phyloP scores from a whole-genome alignment of 2,113 vertebrate genomes.

The Corythaixoides concolor region DNA sequence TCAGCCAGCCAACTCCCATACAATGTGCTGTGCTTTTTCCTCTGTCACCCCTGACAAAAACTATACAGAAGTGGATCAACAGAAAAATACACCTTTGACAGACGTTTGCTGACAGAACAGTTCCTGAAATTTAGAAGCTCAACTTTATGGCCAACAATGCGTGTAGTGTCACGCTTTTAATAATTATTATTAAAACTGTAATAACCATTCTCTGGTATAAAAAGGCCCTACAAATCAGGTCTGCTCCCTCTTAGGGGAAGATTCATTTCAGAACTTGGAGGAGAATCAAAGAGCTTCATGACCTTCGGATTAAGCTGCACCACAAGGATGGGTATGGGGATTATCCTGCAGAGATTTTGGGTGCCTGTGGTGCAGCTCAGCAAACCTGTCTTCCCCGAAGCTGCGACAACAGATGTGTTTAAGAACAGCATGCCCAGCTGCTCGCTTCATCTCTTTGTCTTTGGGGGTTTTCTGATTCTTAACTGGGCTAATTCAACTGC shows the following conservation, averaged over 20 bases:
- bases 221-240: not conserved
- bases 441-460: not conserved
- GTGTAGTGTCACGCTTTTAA: not conserved
- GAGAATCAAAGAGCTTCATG: not conserved
- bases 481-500: not conserved
- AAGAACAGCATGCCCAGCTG: not conserved
- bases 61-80: not conserved
- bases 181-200: not conserved
- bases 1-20: not conserved
- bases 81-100: not conserved
- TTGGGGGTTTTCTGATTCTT: not conserved
- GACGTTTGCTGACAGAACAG: not conserved
- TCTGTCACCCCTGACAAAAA: not conserved
- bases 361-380: not conserved
- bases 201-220: not conserved
- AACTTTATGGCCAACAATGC: fast-evolving
- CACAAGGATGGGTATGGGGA: fast-evolving
- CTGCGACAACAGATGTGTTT: fast-evolving
- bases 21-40: not conserved
- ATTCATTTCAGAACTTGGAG: not conserved
- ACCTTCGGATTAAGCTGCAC: not conserved
- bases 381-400: no score
- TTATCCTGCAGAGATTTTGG: not conserved
- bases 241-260: not conserved
- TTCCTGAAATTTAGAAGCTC: not conserved